Evolutionary conservation across 2,888 invertebrate genomes (phyloP).

Genomic region (Hirtodrosophila duncani): DNA sequence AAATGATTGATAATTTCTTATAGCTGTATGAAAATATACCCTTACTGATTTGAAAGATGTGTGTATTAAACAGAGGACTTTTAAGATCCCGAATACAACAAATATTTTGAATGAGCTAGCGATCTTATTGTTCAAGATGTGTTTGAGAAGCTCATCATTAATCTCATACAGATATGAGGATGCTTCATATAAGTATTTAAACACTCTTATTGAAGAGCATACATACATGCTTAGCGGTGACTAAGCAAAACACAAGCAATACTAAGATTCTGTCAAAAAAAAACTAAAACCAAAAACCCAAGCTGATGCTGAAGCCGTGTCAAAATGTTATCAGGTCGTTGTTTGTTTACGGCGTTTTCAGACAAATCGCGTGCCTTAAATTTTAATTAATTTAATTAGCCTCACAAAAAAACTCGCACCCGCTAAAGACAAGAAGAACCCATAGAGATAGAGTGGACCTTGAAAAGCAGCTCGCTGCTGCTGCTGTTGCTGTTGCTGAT

Average conservation of each 20-base stretch:
- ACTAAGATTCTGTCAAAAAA: constrained; percentile 44
- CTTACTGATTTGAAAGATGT: too few relatives aligned
- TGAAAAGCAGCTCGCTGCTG: constrained; percentile 23
- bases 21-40: too few relatives aligned
- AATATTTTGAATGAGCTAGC: too few relatives aligned
- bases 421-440: constrained; percentile 33
- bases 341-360: constrained; percentile 32
- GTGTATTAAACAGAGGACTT: too few relatives aligned
- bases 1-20: too few relatives aligned
- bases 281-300: constrained; percentile 7
- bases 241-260: constrained; percentile 36
- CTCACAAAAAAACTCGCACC: constrained; percentile 33
- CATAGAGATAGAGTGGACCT: constrained; percentile 36
- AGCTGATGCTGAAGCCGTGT: constrained; percentile 9
- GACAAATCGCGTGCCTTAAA: constrained; percentile 62
- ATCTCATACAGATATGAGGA: too few relatives aligned
- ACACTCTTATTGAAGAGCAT: too few relatives aligned
- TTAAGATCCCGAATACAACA: too few relatives aligned
- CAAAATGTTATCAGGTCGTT: constrained; percentile 58
- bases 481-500: constrained; percentile 13
- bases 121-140: too few relatives aligned
- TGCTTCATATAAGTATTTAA: too few relatives aligned
- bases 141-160: too few relatives aligned
- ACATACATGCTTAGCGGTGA: too few relatives aligned
- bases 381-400: constrained; percentile 64